phyloP scores from a whole-genome alignment of 2,888 invertebrate genomes.

The Nomada flava region DNA sequence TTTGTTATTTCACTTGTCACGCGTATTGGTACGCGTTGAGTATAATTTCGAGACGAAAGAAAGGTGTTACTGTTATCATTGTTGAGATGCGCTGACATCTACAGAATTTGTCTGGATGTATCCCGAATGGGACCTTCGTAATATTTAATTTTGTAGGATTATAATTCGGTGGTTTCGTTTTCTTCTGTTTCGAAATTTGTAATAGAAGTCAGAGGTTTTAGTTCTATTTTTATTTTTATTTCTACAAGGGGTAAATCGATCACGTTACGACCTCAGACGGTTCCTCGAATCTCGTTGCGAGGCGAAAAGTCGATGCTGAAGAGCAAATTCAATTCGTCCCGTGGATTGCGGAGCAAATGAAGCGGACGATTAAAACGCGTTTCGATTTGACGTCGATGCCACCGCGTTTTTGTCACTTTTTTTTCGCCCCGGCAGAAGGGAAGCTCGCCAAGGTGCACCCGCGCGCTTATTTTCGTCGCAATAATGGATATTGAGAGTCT shows the following conservation, averaged over 20 bases:
- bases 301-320: conserved; percentile 29
- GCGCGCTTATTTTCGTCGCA: conserved; percentile 47
- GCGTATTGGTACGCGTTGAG: too few relatives aligned
- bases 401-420: conserved; percentile 4
- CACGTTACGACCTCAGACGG: not conserved
- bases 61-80: too few relatives aligned
- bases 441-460: conserved; percentile 27
- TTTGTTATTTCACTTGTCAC: too few relatives aligned
- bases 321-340: conserved; percentile 12
- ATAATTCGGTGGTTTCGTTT: too few relatives aligned
- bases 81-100: too few relatives aligned
- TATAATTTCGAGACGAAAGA: too few relatives aligned
- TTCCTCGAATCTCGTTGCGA: not conserved
- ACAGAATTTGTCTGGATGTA: too few relatives aligned
- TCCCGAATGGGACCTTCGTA: too few relatives aligned
- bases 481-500: conserved; percentile 66
- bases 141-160: too few relatives aligned
- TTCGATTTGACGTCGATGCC: conserved; percentile 23
- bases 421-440: conserved; percentile 12
- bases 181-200: too few relatives aligned
- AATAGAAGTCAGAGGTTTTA: too few relatives aligned
- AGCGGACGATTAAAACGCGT: conserved; percentile 41
- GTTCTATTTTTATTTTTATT: too few relatives aligned
- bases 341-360: conserved; percentile 9
- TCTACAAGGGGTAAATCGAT: not conserved